Evolutionary conservation across 2,113 vertebrate genomes (phyloP), one percentile per base, ranked within the genome.

Genomic region (Amphiprion percula): DNA sequence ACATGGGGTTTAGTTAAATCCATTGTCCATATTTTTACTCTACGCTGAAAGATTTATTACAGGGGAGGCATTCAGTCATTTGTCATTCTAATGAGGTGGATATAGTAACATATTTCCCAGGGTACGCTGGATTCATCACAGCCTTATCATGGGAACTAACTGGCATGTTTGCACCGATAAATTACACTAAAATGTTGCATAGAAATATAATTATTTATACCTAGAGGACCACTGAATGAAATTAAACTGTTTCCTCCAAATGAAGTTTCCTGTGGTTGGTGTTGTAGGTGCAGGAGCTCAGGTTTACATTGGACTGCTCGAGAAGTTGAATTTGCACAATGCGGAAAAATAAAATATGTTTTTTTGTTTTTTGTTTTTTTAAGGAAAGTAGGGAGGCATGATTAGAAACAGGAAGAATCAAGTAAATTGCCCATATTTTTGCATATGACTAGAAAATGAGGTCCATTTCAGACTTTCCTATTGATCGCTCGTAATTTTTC

Each of bases 31-130:
- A 69, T 73, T 84, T 78, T 56, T 39, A 19, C 62, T 64, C 37
- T 61, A 5, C 26, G 41, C 21, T 56, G 61, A 61, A 78, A 77
- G 15, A 89, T 89, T 87, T 87, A 76, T 82, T 68, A 61, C 65
- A 7, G 10, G 33, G 24, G 49, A 58, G 59, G 26, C 49, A 23
- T 70, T 64, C 23, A 63, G 65, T 77, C 68, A 66, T 86, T 72
- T 78, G 41, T 85, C 74, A 86, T 78, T 85, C 30, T 85, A 79
- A 83, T 87, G 71, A 81, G 68, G 53, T 54, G 62, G 70, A 59
- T 79, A 26, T 44, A 53, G 58, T 79, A 67, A 50, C 62, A 75
- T 79, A 87, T 82, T 87, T 87, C 90, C 80, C 80, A 6, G 8
- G 71, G 66, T 74, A 26, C 74, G 58, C 24, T 70, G 63, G 54